Base-by-base conservation (phyloP, 1,140 invertebrate genomes). In the Neodiprion lecontei region DNA sequence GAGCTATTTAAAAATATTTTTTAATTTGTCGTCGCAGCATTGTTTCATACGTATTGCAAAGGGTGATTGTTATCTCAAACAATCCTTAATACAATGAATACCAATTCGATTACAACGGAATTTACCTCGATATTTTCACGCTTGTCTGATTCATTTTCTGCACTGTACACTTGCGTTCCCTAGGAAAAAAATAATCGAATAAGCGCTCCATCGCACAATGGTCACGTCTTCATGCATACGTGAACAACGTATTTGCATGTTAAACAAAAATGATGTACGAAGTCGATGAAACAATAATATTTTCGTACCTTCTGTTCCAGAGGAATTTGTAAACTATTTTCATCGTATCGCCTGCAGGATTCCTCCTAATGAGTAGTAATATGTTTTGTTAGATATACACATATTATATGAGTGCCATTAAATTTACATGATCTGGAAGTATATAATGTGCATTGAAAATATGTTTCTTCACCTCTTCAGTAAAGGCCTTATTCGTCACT, bases 11-110 rank as follows among this genome's bases (percentile, higher is more conserved):
- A 40, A 40, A 40, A 21, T 21, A 21, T 21, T 21, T 21, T 68
- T 68, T 74, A 74, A 74, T 74, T 70, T 14, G 40, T 3, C n/a
- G 12, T 21, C 17, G 17, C 17, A 21, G 17, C 50, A 53, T 53
- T 53, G 50, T 61, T 61, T 14, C 5, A 8, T 14, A 17, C 4
- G 11, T 61, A 61, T 61, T 12, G n/a, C 53, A 61, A 9, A 14
- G 53, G 28, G 5, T 40, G 1, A 40, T 40, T 40, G 5, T 1
- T 40, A 40, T 40, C 28, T 5, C 28, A 40, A 40, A 5, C 28
- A 40, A 40, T 40, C 28, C 2, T 40, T 40, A 40, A 40, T 40
- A 40, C 1, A 40, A 40, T 40, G 28, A 40, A 40, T 40, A 40
- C 28, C 28, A 40, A 40, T 40, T 40, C 2, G 28, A 40, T 40